Evolutionary conservation across 2,888 invertebrate genomes (phyloP).

Genomic region (Melanchra persicariae): DNA sequence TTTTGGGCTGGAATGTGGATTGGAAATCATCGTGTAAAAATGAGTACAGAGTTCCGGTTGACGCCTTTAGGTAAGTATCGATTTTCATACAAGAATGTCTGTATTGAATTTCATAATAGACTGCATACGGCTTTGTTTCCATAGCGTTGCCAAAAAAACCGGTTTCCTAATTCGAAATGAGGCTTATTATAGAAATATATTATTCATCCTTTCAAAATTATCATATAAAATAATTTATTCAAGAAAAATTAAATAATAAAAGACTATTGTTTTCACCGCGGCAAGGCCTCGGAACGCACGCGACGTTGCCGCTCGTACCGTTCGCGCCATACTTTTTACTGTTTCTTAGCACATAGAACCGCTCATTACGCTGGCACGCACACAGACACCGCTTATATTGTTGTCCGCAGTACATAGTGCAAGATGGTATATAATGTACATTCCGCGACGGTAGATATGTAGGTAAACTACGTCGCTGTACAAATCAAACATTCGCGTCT

Average conservation of each 20-base stretch:
- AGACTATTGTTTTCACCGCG: conserved; percentile 88
- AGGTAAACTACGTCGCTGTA: conserved; percentile 87
- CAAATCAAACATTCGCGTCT: conserved; percentile 87
- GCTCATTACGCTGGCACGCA: conserved; percentile 87
- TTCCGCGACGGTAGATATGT: conserved; percentile 88
- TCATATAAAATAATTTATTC: conserved; percentile 74
- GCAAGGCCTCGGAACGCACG: conserved; percentile 85
- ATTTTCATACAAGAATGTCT: conserved; percentile 57
- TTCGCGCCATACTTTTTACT: conserved; percentile 91
- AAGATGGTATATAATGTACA: conserved; percentile 88
- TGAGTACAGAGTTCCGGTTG: conserved; percentile 40
- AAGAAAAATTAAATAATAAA: conserved; percentile 76
- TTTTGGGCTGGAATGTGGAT: conserved; percentile 62
- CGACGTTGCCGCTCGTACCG: conserved; percentile 87
- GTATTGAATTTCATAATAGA: conserved; percentile 51
- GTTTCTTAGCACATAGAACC: conserved; percentile 91
- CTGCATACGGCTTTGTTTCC: conserved; percentile 49
- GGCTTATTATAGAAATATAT: conserved; percentile 53
- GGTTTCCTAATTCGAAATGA: conserved; percentile 14
- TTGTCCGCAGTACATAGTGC: conserved; percentile 86
- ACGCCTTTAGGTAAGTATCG: conserved; percentile 56
- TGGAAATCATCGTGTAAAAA: conserved; percentile 55
- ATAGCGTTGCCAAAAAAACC: conserved; percentile 33
- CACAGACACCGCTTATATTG: conserved; percentile 82
- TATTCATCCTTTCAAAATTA: conserved; percentile 53